Percentiles rank a stretch among this genome's conserved stretches.
These are phyloP conservation scores for Leucoraja ocellata DNA, from an alignment of 2,797 vertebrate species.

Conservation along the genomic window DNA sequence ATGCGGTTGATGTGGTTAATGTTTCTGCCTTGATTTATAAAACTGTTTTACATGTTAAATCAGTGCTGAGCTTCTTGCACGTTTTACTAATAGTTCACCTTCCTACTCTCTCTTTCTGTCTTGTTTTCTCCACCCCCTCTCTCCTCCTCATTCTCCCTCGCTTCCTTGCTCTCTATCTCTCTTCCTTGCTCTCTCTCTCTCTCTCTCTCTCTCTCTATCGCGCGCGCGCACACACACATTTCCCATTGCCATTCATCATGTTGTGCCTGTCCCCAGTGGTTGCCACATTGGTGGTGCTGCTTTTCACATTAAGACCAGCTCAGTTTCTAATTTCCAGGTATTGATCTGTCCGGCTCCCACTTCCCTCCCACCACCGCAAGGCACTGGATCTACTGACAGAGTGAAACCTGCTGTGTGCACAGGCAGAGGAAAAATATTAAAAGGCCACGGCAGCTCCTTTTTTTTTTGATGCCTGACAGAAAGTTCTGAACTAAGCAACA, in stretches of 20 bases:
- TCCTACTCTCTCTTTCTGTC: conserved; percentile 19
- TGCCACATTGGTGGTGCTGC: conserved; percentile 36
- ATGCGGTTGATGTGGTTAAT: background rate
- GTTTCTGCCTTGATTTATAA: background rate
- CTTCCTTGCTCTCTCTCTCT: background rate
- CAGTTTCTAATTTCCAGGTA: conserved; percentile 59
- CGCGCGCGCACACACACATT: background rate
- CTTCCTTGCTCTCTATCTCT: background rate
- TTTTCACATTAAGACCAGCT: conserved; percentile 49
- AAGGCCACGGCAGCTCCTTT: background rate
- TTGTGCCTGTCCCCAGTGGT: background rate
- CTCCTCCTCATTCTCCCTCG: background rate
- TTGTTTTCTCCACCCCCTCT: background rate
- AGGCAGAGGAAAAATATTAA: background rate
- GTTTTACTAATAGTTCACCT: background rate
- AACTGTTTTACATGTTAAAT: background rate
- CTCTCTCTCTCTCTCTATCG: background rate
- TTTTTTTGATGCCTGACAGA: background rate
- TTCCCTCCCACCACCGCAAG: conserved; percentile 41
- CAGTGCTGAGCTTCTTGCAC: background rate
- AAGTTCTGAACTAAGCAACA: conserved; percentile 25
- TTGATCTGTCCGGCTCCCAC: conserved; percentile 48
- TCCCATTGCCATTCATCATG: conserved; percentile 12
- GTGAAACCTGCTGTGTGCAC: background rate
- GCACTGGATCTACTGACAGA: rapidly evolving